Evolutionary conservation across 2,113 vertebrate species (phyloP).

Genomic region (Nematolebias whitei): DNA sequence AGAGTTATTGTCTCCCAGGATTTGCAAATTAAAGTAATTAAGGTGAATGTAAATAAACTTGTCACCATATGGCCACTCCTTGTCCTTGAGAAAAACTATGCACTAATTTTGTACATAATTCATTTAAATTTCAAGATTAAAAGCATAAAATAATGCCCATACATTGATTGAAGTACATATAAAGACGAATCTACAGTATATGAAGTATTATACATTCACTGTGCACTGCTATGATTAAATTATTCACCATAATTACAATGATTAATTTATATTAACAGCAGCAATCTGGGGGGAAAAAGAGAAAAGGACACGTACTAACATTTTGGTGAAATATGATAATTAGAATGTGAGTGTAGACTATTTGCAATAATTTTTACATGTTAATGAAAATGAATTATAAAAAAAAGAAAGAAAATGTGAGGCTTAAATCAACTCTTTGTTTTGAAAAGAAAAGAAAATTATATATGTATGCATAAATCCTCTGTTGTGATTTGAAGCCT

Average conservation of each 20-base stretch:
- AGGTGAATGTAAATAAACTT: not conserved
- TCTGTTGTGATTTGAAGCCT: too few species aligned
- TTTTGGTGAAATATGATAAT: not conserved
- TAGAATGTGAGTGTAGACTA: not conserved
- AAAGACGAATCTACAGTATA: not conserved
- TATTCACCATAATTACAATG: constrained; percentile 2
- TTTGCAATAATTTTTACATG: not conserved
- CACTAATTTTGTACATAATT: not conserved
- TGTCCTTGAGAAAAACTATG: constrained; percentile 8
- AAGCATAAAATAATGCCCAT: not conserved
- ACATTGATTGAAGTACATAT: not conserved
- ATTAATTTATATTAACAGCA: not conserved
- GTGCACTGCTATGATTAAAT: not conserved
- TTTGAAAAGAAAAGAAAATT: not conserved
- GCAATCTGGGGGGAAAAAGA: not conserved
- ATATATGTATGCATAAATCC: not conserved
- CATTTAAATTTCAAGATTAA: too few species aligned
- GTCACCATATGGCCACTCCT: constrained; percentile 2
- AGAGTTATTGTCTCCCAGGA: not conserved
- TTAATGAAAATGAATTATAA: not conserved
- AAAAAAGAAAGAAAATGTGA: not conserved
- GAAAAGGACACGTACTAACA: not conserved
- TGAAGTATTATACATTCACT: not conserved
- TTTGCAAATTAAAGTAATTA: not conserved
- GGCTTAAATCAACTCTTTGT: not conserved